These are phyloP conservation scores for Volucella zonaria DNA, from an alignment of 2,888 invertebrate species.

Conservation along the genomic window DNA sequence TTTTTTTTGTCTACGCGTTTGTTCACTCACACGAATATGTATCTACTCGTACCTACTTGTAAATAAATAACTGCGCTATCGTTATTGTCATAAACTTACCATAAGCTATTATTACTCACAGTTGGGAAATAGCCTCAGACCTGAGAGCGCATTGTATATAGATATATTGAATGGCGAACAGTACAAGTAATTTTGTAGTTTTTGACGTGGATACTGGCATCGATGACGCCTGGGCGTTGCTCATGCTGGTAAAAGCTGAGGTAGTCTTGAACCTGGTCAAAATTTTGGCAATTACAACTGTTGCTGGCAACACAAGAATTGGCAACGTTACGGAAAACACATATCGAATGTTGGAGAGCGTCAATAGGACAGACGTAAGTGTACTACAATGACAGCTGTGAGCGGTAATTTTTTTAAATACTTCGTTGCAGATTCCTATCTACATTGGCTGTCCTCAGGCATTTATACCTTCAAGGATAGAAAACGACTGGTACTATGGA, in stretches of 20 bases:
- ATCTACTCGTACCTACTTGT: no score
- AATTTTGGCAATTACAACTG: constrained; percentile 88
- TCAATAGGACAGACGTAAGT: constrained; percentile 86
- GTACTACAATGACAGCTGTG: neutral
- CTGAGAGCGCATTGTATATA: no score
- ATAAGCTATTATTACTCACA: no score
- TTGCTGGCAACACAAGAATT: constrained; percentile 88
- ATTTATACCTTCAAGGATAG: constrained; percentile 77
- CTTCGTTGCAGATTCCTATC: constrained; percentile 74
- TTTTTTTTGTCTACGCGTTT: no score
- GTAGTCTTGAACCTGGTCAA: constrained; percentile 61
- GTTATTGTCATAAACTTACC: no score
- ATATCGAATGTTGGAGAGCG: constrained; percentile 85
- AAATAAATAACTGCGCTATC: no score
- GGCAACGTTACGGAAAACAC: constrained; percentile 88
- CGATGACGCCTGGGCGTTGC: constrained; percentile 86
- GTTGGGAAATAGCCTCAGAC: no score
- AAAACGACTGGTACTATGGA: constrained; percentile 83
- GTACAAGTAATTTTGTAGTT: constrained; percentile 80
- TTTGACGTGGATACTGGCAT: constrained; percentile 86
- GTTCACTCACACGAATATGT: no score
- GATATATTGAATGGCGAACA: constrained; percentile 3
- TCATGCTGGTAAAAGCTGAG: constrained; percentile 84
- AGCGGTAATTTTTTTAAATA: neutral
- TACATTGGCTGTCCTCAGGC: constrained; percentile 75